phyloP scores from a whole-genome alignment of 2,113 vertebrate genomes.

The Sinocyclocheilus anophthalmus region DNA sequence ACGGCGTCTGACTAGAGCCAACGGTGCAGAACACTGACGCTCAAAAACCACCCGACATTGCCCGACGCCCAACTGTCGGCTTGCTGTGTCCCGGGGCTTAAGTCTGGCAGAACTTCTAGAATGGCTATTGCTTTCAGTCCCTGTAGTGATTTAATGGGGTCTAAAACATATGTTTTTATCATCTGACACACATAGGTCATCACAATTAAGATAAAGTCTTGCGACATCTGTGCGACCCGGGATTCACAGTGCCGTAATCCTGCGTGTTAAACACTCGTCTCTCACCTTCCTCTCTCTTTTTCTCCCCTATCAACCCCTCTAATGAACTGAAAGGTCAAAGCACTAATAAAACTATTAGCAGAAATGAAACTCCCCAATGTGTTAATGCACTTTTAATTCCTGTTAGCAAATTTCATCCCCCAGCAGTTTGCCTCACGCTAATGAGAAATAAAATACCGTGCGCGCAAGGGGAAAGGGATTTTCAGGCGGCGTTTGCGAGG shows the following conservation, averaged over 20 bases:
- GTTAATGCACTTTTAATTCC: constrained; percentile 88
- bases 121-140: not conserved
- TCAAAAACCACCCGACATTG: no score
- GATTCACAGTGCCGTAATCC: not conserved
- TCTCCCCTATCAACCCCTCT: constrained; percentile 69
- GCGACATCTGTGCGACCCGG: not conserved
- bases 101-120: not conserved
- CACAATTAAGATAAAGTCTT: not conserved
- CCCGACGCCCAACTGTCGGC: no score
- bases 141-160: not conserved
- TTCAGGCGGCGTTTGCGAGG: constrained; percentile 49
- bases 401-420: constrained; percentile 86
- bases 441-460: constrained; percentile 83
- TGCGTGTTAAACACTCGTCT: constrained; percentile 7
- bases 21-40: no score
- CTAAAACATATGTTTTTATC: not conserved
- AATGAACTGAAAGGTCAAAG: constrained; percentile 86
- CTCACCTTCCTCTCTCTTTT: constrained; percentile 10
- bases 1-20: no score
- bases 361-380: constrained; percentile 82
- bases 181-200: not conserved
- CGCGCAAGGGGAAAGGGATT: constrained; percentile 14
- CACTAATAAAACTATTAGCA: constrained; percentile 86
- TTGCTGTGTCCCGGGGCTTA: no score
- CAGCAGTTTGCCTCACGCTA: constrained; percentile 81